phyloP scores from a whole-genome alignment of 2,797 vertebrate species.

The Anguilla megastoma region DNA sequence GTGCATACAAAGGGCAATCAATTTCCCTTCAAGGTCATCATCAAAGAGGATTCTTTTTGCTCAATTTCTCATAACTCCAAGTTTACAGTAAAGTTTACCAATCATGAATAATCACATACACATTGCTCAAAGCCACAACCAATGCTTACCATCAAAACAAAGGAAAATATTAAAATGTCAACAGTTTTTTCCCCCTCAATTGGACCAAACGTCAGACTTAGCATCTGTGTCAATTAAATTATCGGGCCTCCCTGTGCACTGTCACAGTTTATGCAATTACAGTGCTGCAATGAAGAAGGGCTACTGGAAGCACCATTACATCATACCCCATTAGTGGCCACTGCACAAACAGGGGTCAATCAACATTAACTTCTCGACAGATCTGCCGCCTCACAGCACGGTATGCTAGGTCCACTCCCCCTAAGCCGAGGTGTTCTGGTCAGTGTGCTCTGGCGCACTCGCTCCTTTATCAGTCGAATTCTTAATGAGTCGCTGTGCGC shows the following conservation, averaged over 20 bases:
- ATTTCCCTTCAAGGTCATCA: neutral
- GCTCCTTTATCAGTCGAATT: conserved; percentile 4
- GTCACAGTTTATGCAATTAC: conserved; percentile 11
- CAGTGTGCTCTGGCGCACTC: neutral
- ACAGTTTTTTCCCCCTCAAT: neutral
- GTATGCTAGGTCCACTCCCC: neutral
- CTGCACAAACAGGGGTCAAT: neutral
- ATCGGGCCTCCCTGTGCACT: neutral
- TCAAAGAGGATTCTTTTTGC: neutral
- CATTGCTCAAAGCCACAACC: neutral
- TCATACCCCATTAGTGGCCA: neutral
- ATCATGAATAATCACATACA: neutral
- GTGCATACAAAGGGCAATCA: neutral
- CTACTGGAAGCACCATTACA: neutral
- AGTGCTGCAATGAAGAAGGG: neutral
- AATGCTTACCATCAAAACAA: neutral
- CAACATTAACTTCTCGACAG: no score
- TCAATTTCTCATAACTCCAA: neutral
- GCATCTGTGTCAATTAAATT: neutral
- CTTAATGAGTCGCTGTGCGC: neutral
- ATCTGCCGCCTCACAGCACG: neutral
- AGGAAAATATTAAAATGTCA: neutral
- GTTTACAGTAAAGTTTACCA: neutral
- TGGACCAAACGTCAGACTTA: neutral
- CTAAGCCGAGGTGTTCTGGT: neutral